Percentiles rank a stretch among this genome's conserved stretches.
Evolutionary conservation across 2,797 vertebrate genomes (phyloP).

Genomic region (Hipposideros larvatus): DNA sequence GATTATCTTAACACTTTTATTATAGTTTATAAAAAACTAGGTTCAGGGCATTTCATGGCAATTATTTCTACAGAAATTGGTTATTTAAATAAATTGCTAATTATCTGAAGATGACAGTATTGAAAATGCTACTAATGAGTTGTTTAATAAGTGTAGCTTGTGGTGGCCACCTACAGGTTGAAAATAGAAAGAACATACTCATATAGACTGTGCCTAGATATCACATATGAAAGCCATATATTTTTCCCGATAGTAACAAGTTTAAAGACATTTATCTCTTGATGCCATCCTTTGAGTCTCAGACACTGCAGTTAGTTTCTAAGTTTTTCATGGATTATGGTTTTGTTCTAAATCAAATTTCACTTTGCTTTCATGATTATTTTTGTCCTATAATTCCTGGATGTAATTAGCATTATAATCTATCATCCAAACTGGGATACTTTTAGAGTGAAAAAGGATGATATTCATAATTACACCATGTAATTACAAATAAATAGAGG

Average conservation of each 20-base stretch:
- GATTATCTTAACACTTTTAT: conserved; percentile 95
- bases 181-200: conserved; percentile 84
- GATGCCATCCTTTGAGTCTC: background rate
- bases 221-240: background rate
- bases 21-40: conserved; percentile 93
- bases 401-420: conserved; percentile 24
- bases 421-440: background rate
- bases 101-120: conserved; percentile 91
- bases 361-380: conserved; percentile 2
- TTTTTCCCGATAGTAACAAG: background rate
- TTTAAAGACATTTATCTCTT: conserved; percentile 14
- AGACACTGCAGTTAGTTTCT: background rate
- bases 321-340: background rate
- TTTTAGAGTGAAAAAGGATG: conserved; percentile 26
- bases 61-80: conserved; percentile 92
- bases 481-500: conserved; percentile 48
- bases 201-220: background rate
- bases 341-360: conserved; percentile 52
- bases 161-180: conserved; percentile 92
- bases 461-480: background rate
- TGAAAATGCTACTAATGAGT: conserved; percentile 90
- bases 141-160: conserved; percentile 88
- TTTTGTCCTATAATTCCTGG: conserved; percentile 6
- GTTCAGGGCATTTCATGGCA: conserved; percentile 91
- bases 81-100: conserved; percentile 93